Evolutionary conservation across 2,888 invertebrate species (phyloP).

Genomic region (Eristalis tenax): DNA sequence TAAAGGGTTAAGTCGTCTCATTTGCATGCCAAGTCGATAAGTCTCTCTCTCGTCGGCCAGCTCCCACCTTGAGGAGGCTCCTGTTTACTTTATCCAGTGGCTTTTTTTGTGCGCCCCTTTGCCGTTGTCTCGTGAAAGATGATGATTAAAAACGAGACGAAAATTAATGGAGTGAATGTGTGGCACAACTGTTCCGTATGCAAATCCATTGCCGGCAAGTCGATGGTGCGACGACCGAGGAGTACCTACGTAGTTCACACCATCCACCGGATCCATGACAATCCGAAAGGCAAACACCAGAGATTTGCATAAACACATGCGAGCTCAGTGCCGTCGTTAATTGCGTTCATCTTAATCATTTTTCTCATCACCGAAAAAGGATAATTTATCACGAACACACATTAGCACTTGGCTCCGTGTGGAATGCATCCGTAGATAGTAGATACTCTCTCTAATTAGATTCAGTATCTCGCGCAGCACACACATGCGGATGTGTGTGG

Average conservation of each 20-base stretch:
- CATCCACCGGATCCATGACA: conserved; percentile 50
- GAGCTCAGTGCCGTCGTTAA: conserved; percentile 55
- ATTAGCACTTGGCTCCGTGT: conserved; percentile 11
- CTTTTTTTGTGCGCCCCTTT: neutral
- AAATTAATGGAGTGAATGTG: conserved; percentile 70
- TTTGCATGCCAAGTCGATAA: neutral
- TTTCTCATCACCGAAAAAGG: conserved; percentile 63
- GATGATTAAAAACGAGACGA: conserved; percentile 65
- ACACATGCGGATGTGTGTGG: conserved; percentile 35
- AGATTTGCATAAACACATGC: conserved; percentile 62
- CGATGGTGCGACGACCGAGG: conserved; percentile 9
- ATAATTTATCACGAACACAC: conserved; percentile 64
- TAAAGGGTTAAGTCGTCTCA: neutral
- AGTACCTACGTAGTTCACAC: neutral
- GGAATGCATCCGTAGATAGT: conserved; percentile 40
- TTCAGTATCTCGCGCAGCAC: conserved; percentile 53
- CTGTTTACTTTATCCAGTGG: neutral
- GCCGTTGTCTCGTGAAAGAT: conserved; percentile 12
- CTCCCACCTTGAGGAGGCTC: conserved; percentile 1
- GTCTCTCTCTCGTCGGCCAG: neutral
- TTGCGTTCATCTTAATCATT: conserved; percentile 66
- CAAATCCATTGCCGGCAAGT: conserved; percentile 45
- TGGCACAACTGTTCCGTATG: conserved; percentile 51
- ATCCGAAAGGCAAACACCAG: conserved; percentile 61
- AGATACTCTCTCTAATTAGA: conserved; percentile 59